phyloP scores from a whole-genome alignment of 2,113 vertebrate genomes.

The Lamprologus ornatipinnis region DNA sequence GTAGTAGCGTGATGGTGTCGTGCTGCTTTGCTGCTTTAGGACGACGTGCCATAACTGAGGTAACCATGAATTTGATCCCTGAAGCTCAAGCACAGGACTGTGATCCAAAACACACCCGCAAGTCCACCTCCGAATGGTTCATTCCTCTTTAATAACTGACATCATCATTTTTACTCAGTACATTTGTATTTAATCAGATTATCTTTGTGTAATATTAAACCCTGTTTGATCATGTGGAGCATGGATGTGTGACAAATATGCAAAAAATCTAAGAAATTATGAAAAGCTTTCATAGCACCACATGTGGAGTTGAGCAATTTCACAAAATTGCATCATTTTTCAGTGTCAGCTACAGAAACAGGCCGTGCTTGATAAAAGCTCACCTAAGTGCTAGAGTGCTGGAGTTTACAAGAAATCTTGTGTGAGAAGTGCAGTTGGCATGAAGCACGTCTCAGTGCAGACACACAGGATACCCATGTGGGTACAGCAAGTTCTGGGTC shows the following conservation, averaged over 20 bases:
- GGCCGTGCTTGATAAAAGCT: background rate
- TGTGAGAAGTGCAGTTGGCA: background rate
- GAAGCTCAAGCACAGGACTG: background rate
- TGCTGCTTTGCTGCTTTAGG: background rate
- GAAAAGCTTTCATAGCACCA: background rate
- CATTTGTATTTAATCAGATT: background rate
- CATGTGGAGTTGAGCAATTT: background rate
- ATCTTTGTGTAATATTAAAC: background rate
- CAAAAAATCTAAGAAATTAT: background rate
- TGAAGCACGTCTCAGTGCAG: background rate
- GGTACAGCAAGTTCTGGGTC: background rate
- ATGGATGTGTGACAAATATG: background rate
- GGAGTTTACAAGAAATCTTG: background rate
- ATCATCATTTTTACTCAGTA: background rate
- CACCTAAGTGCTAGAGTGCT: background rate
- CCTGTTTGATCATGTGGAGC: rapidly evolving
- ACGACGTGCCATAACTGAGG: background rate
- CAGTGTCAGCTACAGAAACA: background rate
- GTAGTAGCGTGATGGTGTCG: rapidly evolving
- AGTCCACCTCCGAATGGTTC: rapidly evolving
- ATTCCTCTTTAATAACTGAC: background rate
- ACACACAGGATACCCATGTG: background rate
- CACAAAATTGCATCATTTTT: background rate
- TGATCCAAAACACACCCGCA: background rate
- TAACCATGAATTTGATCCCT: background rate